These are phyloP conservation scores for Drosophila planitibia DNA, from an alignment of 2,888 invertebrate species.

Conservation along the genomic window DNA sequence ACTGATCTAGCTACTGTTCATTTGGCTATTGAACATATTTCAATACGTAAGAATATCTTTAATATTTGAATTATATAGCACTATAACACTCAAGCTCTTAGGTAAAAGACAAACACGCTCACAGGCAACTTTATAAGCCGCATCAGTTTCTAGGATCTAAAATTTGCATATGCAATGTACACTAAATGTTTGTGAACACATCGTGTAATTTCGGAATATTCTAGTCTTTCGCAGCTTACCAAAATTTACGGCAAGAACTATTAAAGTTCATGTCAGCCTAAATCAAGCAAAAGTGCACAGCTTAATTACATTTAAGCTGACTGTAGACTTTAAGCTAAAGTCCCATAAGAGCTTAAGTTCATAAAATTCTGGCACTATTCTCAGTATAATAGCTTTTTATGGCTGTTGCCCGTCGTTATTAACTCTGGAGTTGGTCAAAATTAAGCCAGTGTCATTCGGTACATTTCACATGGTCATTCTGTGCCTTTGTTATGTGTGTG, in stretches of 20 bases:
- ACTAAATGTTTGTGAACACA: neutral
- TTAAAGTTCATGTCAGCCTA: neutral
- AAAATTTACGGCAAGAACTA: neutral
- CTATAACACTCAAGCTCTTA: neutral
- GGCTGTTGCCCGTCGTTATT: neutral
- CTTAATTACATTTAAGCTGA: neutral
- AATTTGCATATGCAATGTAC: neutral
- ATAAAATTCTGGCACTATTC: neutral
- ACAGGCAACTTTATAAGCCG: neutral
- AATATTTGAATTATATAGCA: too few species aligned
- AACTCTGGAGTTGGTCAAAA: neutral
- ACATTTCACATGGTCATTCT: conserved; percentile 1
- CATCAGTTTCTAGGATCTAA: neutral
- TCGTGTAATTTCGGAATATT: neutral
- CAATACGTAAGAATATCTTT: neutral
- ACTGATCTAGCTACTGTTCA: neutral
- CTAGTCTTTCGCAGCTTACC: neutral
- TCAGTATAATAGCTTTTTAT: neutral
- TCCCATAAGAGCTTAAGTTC: neutral
- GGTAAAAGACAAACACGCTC: neutral
- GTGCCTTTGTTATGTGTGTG: conserved; percentile 3
- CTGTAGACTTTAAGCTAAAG: neutral
- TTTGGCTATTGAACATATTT: neutral
- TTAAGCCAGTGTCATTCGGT: conserved; percentile 5
- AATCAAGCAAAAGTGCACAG: neutral